Evolutionary conservation across 1,140 invertebrate genomes (phyloP).

Genomic region (Philaenus spumarius): DNA sequence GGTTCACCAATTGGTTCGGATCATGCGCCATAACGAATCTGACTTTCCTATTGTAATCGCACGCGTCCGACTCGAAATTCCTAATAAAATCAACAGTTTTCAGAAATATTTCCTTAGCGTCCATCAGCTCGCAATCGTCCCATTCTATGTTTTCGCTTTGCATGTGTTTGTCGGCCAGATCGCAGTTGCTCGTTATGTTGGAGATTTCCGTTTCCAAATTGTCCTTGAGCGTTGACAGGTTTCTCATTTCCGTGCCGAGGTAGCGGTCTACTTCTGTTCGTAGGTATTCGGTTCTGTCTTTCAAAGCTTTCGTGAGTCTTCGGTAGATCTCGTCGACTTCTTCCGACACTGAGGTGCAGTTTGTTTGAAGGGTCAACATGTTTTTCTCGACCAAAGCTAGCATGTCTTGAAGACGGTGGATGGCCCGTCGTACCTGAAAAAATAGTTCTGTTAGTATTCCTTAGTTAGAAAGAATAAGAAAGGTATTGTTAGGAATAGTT

Average conservation of each 20-base stretch:
- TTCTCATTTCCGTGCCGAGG: conserved; percentile 66
- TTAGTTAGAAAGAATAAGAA: too few species aligned
- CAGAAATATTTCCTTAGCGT: conserved; percentile 90
- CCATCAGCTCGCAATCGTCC: conserved; percentile 84
- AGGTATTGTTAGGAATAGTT: too few species aligned
- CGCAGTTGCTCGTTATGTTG: conserved; percentile 92
- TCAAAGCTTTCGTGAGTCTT: conserved; percentile 81
- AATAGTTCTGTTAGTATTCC: too few species aligned
- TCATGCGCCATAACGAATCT: conserved; percentile 81
- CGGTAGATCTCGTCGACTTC: conserved; percentile 90
- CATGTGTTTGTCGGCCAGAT: conserved; percentile 92
- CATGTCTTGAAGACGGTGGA: conserved; percentile 80
- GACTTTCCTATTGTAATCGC: conserved; percentile 75
- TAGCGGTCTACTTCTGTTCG: conserved; percentile 86
- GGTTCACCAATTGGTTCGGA: conserved; percentile 79
- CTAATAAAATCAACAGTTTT: conserved; percentile 90
- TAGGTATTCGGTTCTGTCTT: conserved; percentile 83
- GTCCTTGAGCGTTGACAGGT: conserved; percentile 79
- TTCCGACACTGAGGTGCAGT: conserved; percentile 76
- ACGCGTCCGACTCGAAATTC: conserved; percentile 87
- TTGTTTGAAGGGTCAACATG: conserved; percentile 71
- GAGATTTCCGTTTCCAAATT: conserved; percentile 87
- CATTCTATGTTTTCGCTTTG: conserved; percentile 65
- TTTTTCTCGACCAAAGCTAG: conserved; percentile 79
- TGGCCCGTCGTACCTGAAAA: conserved; percentile 61